Base-by-base conservation (phyloP, 1,140 invertebrate species). In the Amphibalanus amphitrite region DNA sequence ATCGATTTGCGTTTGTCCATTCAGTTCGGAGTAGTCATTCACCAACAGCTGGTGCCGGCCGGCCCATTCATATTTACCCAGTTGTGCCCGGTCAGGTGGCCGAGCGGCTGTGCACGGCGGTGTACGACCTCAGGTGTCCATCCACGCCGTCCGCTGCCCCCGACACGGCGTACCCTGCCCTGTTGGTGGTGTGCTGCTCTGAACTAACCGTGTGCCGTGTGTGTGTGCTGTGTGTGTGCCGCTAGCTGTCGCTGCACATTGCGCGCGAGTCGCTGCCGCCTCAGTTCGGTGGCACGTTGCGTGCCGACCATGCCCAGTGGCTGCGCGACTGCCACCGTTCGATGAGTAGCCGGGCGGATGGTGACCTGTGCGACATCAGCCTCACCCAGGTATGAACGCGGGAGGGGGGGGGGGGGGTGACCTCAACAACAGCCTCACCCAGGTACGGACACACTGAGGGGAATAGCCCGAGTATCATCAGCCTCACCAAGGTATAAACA, bases 221-320 rank as follows among this genome's bases (percentile, higher is more conserved):
- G 33, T 15, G 33, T 38, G 33, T 38, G 33, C 15, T 38, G 33
- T 38, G 33, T 38, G 33, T 38, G 33, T 38, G 33, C 33, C 33
- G 33, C 33, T 38, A 38, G 33, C 33, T 67, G 65, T 67, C 65
- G 28, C 65, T 67, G 65, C 84, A 85, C 77, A 80, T 86, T 67
- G 82, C 84, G 28, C 82, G 86, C 69, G 88, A 90, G 78, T 89
- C 91, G 77, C 83, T 97, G 77, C 94, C 95, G 71, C 81, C 83
- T 74, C 87, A 90, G 76, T 85, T 97, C 72, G 94, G 95, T 74
- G 95, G 95, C 73, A 86, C 85, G 72, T 86, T 92, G 77, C 84
- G 87, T 75, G 83, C 92, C 72, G 89, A 95, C 82, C 95, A 98
- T 88, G 84, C 86, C 78, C 86, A 86, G 77, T 98, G 95, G 95